phyloP scores from a whole-genome alignment of 2,113 vertebrate species.

The Larimichthys polyactis region DNA sequence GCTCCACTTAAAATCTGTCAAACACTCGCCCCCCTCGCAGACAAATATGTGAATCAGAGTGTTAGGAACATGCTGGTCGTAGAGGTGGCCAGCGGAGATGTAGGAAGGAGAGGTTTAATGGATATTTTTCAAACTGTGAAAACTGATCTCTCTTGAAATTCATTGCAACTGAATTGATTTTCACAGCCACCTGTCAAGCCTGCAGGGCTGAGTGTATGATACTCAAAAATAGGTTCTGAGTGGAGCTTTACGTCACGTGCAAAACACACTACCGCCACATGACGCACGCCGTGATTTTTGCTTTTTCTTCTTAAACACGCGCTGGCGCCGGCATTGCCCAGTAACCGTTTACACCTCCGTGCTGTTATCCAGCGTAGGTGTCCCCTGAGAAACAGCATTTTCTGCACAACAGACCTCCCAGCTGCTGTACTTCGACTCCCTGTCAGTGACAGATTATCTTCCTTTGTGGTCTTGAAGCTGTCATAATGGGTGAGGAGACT shows the following conservation, averaged over 20 bases:
- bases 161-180: constrained; percentile 20
- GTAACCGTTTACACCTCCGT: constrained; percentile 31
- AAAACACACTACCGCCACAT: constrained; percentile 70
- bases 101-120: constrained; percentile 25
- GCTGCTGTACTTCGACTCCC: constrained; percentile 29
- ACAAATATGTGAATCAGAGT: constrained; percentile 5
- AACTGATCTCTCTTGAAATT: constrained; percentile 14
- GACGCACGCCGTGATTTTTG: constrained; percentile 53
- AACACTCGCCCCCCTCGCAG: constrained; percentile 30
- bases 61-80: constrained; percentile 6
- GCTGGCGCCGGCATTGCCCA: constrained; percentile 18
- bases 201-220: constrained; percentile 59
- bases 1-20: constrained; percentile 63
- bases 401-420: constrained; percentile 33
- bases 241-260: constrained; percentile 60
- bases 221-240: constrained; percentile 69
- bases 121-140: constrained; percentile 17
- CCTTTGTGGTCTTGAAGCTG: constrained; percentile 24
- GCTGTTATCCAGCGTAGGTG: constrained; percentile 28
- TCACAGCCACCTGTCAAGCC: constrained; percentile 56
- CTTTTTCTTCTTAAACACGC: constrained; percentile 6
- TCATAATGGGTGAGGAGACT: constrained; percentile 40
- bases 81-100: constrained; percentile 28
- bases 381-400: constrained; percentile 35
- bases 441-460: constrained; percentile 29